Evolutionary conservation across 2,797 vertebrate species (phyloP), one percentile per base, ranked within the genome.

Genomic region (Aplochiton taeniatus): DNA sequence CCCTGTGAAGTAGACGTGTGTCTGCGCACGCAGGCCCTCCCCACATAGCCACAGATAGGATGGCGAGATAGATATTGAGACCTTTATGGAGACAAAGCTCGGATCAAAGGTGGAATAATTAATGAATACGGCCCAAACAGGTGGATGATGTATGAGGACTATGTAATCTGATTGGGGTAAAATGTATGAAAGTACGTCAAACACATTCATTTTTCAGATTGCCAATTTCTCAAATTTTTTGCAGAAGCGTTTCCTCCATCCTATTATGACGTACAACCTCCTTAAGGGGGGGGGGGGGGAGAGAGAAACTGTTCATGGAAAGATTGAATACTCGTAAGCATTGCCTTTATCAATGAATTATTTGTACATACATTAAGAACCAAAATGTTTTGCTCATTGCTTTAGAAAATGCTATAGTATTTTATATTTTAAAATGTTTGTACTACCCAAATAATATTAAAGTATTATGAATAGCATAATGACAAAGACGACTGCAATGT

Each of bases 41-140:
- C 31, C 8, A 54, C 46, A 80, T 63, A 82, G 64, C 67, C 74
- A 73, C 64, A 80, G 90, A 91, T 91, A 82, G 48, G 47, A 76
- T 76, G 65, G 41, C 58, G 57, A 81, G 88, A 91, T 89, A 91
- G 55, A 73, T 70, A 49, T 68, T 63, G 80, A 86, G 91, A 93
- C 91, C 91, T 93, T 94, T 93, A 81, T 73, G 75, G 72, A 85
- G 80, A 92, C 89, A 92, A 93, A 89, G 84, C 79, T 72, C 14
- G 0, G 82, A 83, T 60, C 83, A 90, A 83, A 89, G 87, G 87
- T 85, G 80, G 76, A 61, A 85, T 83, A 84, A 90, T 86, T 84
- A 87, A 65, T 53, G 17, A 74, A 72, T 72, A 66, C 49, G 42
- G 76, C 57, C 63, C 51, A 52, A 60, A 60, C 58, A 45, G 48